Evolutionary conservation across 2,888 invertebrate genomes (phyloP).

Genomic region (Piscicola geometra): DNA sequence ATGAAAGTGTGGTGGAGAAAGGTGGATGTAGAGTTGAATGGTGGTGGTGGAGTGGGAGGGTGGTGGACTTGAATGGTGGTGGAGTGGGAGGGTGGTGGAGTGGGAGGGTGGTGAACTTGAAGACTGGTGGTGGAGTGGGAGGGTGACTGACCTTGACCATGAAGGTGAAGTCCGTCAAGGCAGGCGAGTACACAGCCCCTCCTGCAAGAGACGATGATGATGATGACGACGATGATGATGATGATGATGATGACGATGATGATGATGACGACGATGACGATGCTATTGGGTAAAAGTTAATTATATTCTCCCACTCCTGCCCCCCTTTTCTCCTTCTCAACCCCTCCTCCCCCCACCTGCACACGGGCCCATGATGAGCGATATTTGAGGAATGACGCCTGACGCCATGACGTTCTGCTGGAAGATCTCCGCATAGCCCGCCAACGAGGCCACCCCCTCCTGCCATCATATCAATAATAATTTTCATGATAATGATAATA

Average conservation of each 20-base stretch:
- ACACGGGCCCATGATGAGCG: conserved; percentile 68
- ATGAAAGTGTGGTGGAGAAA: too few species aligned
- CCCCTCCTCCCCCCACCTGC: conserved; percentile 60
- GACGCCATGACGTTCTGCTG: conserved; percentile 65
- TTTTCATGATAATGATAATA: too few species aligned
- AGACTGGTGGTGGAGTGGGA: too few species aligned
- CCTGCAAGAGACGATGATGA: too few species aligned
- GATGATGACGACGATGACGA: conserved; percentile 17
- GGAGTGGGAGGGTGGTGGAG: too few species aligned
- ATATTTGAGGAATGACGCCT: conserved; percentile 67
- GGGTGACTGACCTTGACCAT: conserved; percentile 61
- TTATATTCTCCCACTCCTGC: not conserved
- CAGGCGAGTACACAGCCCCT: conserved; percentile 68
- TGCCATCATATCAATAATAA: not conserved
- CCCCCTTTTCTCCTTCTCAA: too few species aligned
- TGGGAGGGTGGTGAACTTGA: too few species aligned
- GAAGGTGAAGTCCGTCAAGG: conserved; percentile 67
- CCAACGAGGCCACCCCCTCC: conserved; percentile 67
- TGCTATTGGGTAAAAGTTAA: not conserved
- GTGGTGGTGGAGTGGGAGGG: too few species aligned
- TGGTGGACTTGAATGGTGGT: not conserved
- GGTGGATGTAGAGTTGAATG: too few species aligned
- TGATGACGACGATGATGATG: not conserved
- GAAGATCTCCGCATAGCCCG: conserved; percentile 69
- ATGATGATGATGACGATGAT: conserved; percentile 4